Evolutionary conservation across 2,797 vertebrate genomes (phyloP).

Genomic region (Adrianichthys oophorus): DNA sequence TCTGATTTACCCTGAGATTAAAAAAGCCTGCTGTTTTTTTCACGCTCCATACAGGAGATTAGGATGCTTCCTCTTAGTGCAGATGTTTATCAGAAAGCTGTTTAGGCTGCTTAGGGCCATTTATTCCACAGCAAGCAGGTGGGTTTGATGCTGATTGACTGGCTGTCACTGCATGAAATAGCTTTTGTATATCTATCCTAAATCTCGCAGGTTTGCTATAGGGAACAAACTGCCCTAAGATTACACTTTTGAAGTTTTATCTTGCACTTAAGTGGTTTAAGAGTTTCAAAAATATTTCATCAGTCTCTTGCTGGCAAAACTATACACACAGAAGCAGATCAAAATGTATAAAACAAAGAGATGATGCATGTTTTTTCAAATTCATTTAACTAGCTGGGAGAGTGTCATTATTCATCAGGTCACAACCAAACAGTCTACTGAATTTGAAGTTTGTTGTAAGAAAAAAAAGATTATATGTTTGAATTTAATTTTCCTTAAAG

Average conservation of each 20-base stretch:
- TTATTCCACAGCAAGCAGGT: neutral
- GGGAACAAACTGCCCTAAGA: neutral
- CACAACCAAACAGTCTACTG: neutral
- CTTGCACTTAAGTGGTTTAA: neutral
- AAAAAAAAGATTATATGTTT: neutral
- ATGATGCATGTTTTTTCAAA: no score
- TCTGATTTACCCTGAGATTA: neutral
- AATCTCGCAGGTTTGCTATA: neutral
- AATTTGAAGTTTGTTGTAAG: neutral
- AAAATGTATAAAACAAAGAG: no score
- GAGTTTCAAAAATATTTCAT: neutral
- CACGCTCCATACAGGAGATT: neutral
- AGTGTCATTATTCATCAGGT: neutral
- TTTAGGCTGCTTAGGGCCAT: neutral
- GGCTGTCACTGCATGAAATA: neutral
- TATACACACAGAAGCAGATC: no score
- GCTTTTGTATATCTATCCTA: neutral
- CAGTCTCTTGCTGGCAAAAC: no score
- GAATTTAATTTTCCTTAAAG: neutral
- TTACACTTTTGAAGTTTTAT: neutral
- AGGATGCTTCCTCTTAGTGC: neutral
- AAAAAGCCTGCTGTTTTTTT: neutral
- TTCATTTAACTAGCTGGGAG: neutral
- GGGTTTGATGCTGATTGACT: conserved; percentile 3
- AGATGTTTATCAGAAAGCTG: conserved; percentile 5